These are phyloP conservation scores for Gadus chalcogrammus DNA, from an alignment of 2,113 vertebrate species.

Conservation along the genomic window DNA sequence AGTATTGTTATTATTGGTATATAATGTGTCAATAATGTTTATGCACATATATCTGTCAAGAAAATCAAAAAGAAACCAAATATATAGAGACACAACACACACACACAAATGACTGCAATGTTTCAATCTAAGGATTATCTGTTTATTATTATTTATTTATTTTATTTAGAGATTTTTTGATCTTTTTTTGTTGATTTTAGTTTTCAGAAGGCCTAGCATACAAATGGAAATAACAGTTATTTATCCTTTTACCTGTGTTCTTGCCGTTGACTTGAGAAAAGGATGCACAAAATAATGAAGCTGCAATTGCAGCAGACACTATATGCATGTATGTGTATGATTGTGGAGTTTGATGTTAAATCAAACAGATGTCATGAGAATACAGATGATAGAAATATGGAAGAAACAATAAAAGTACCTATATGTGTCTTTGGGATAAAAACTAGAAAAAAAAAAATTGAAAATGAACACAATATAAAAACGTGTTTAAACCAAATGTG, in stretches of 20 bases:
- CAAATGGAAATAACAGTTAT: background rate
- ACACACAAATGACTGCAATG: background rate
- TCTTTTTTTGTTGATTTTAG: background rate
- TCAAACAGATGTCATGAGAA: conserved; percentile 20
- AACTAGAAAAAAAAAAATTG: conserved; percentile 31
- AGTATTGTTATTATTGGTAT: background rate
- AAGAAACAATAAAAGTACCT: conserved; percentile 28
- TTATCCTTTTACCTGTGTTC: background rate
- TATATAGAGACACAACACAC: background rate
- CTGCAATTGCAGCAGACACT: conserved; percentile 10
- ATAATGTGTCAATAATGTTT: background rate
- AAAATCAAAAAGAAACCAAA: too few relatives aligned
- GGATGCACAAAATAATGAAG: background rate
- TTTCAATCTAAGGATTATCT: background rate
- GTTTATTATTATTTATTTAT: background rate
- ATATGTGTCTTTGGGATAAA: conserved; percentile 40
- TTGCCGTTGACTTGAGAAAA: conserved; percentile 1
- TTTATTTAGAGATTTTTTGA: background rate
- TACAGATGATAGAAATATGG: conserved; percentile 23
- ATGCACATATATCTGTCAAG: too few relatives aligned
- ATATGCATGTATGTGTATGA: conserved; percentile 21
- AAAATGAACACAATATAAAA: background rate
- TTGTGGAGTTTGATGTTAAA: conserved; percentile 5
- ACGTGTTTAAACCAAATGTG: conserved; percentile 7
- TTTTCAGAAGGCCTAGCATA: background rate